A percentile compares a stretch with the other conserved stretches of the same genome.
phyloP scores from a whole-genome alignment of 2,888 invertebrate genomes.

The Lasioglossum leucozonium region DNA sequence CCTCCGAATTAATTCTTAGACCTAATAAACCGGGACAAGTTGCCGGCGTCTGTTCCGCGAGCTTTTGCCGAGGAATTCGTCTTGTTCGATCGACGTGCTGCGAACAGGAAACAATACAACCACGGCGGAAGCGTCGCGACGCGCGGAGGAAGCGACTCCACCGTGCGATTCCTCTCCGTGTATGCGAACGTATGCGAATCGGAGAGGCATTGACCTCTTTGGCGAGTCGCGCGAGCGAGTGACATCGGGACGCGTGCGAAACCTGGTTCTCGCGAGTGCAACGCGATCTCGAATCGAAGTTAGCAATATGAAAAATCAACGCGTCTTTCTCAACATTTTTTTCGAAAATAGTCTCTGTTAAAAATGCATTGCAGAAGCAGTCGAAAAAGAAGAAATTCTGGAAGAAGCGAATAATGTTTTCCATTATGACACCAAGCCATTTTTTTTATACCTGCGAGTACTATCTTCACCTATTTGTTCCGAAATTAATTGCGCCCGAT shows the following conservation, averaged over 20 bases:
- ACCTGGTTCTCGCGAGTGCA: background rate
- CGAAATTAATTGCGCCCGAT: background rate
- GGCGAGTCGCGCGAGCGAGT: conserved; percentile 60
- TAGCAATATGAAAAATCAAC: background rate
- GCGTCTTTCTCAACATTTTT: accelerated
- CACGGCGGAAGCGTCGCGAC: conserved; percentile 24
- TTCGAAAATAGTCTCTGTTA: background rate
- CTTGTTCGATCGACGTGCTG: conserved; percentile 13
- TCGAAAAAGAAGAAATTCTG: no score
- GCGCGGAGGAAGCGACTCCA: conserved; percentile 38
- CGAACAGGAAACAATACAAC: background rate
- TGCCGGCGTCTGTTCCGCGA: background rate
- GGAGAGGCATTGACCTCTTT: conserved; percentile 79
- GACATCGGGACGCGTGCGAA: conserved; percentile 39
- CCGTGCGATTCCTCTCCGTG: background rate
- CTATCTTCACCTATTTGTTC: background rate
- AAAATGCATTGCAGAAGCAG: background rate
- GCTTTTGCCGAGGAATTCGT: conserved; percentile 23
- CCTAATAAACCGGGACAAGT: background rate
- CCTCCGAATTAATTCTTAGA: background rate
- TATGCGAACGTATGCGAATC: conserved; percentile 67
- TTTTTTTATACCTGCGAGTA: background rate
- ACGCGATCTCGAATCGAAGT: background rate
- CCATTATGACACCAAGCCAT: background rate
- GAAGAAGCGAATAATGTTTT: background rate